Percentiles rank a stretch among this genome's conserved stretches.
Conservation (phyloP, 2,888 invertebrate genomes). For the Ennomos fuscantarius region DNA sequence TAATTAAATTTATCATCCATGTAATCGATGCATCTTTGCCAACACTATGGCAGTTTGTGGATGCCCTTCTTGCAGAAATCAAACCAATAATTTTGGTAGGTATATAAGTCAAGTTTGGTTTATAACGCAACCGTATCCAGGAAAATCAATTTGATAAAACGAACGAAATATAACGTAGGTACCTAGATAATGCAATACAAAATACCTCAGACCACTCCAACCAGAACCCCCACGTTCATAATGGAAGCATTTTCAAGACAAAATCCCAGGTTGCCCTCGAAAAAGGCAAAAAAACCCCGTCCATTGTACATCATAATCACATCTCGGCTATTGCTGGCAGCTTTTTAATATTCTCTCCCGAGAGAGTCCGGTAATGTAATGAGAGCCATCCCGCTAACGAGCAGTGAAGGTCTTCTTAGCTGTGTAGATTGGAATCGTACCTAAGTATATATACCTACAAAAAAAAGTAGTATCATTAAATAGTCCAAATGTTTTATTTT, state of each 20-base stretch:
- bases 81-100: too few relatives aligned
- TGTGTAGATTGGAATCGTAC: background rate
- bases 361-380: conserved; percentile 32
- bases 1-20: too few relatives aligned
- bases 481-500: too few relatives aligned
- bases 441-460: too few relatives aligned
- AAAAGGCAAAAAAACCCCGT: conserved; percentile 30
- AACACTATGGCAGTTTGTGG: too few relatives aligned
- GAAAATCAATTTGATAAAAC: too few relatives aligned
- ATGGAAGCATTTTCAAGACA: conserved; percentile 28
- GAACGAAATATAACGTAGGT: too few relatives aligned
- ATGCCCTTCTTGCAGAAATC: too few relatives aligned
- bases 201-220: background rate
- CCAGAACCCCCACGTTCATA: conserved; percentile 22
- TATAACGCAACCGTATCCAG: too few relatives aligned
- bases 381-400: conserved; percentile 32
- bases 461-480: too few relatives aligned
- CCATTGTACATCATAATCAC: conserved; percentile 37
- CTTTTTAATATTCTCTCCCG: conserved; percentile 27
- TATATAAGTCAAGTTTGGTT: too few relatives aligned
- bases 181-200: background rate
- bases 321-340: conserved; percentile 36
- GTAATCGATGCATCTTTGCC: too few relatives aligned
- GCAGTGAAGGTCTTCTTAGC: conserved; percentile 15
- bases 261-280: conserved; percentile 22